A percentile compares a stretch with the other conserved stretches of the same genome.
Conservation (phyloP, 2,888 invertebrate genomes). For the Operophtera brumata region DNA sequence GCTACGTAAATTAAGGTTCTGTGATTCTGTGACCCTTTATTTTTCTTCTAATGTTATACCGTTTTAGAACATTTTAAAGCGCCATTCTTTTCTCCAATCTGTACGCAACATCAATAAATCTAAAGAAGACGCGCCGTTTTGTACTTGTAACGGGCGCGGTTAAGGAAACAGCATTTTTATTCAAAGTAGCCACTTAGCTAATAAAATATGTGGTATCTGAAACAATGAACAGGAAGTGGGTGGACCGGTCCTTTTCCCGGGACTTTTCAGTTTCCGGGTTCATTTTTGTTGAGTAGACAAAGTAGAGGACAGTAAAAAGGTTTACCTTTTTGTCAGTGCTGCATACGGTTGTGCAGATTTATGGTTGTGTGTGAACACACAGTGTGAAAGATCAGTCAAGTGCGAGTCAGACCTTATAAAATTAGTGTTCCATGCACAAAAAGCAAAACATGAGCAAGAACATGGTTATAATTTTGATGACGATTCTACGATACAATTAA, state of each 20-base stretch:
- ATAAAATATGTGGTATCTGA: slow-evolving; percentile 75
- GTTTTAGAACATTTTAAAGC: slow-evolving; percentile 15
- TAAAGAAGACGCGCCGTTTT: slow-evolving; percentile 46
- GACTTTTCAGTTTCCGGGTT: slow-evolving; percentile 15
- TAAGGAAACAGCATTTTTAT: slow-evolving; percentile 75
- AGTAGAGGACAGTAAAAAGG: slow-evolving; percentile 23
- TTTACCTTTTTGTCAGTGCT: slow-evolving; percentile 15
- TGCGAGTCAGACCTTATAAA: background rate
- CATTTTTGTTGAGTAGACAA: slow-evolving; percentile 17
- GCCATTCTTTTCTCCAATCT: slow-evolving; percentile 16
- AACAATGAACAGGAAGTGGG: slow-evolving; percentile 73
- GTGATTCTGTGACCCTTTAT: slow-evolving; percentile 6
- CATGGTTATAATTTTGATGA: too few species aligned
- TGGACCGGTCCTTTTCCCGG: slow-evolving; percentile 61
- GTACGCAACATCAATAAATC: slow-evolving; percentile 53
- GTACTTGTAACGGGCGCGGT: slow-evolving; percentile 67
- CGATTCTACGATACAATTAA: too few species aligned
- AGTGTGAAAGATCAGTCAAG: background rate
- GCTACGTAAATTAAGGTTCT: too few species aligned
- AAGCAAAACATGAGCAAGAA: too few species aligned
- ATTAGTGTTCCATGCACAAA: too few species aligned
- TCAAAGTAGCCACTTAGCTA: slow-evolving; percentile 78
- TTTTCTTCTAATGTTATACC: slow-evolving; percentile 5
- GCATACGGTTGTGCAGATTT: slow-evolving; percentile 15
- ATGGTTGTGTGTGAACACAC: background rate